Conservation (phyloP, 2,797 vertebrate genomes). For the Chaetophractus vellerosus region DNA sequence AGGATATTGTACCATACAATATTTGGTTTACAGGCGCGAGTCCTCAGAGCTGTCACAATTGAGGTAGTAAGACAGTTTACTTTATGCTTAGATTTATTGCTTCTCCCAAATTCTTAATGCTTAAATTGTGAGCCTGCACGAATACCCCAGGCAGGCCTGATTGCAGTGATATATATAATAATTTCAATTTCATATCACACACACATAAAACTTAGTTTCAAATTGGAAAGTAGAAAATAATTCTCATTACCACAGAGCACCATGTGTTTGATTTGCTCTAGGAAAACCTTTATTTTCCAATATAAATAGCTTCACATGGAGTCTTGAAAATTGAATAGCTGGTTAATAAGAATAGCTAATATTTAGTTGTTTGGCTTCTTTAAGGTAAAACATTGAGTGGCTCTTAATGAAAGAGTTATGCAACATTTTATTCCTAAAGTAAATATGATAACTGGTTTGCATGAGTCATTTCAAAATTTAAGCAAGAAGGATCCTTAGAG, state of each 20-base stretch:
- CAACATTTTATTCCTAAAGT: slow-evolving; percentile 44
- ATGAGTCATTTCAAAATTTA: slow-evolving; percentile 17
- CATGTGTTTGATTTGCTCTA: neutral
- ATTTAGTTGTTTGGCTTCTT: slow-evolving; percentile 14
- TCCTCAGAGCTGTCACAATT: neutral
- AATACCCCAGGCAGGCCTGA: neutral
- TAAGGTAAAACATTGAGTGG: neutral
- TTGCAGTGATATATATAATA: neutral
- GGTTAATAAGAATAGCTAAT: neutral
- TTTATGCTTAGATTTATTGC: neutral
- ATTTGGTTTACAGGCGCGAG: neutral
- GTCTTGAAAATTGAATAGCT: neutral
- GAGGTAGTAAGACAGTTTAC: neutral
- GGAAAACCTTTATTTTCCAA: slow-evolving; percentile 10
- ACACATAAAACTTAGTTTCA: neutral
- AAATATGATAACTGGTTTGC: neutral
- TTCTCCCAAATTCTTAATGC: neutral
- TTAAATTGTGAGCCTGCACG: neutral
- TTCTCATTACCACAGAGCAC: neutral
- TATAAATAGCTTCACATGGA: neutral
- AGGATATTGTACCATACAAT: neutral
- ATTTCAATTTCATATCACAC: neutral
- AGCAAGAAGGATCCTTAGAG: neutral
- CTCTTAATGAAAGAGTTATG: neutral
- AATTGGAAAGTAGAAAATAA: slow-evolving; percentile 38